These are phyloP conservation scores for Neotoxoptera formosana DNA, from an alignment of 1,140 invertebrate genomes.

Conservation along the genomic window DNA sequence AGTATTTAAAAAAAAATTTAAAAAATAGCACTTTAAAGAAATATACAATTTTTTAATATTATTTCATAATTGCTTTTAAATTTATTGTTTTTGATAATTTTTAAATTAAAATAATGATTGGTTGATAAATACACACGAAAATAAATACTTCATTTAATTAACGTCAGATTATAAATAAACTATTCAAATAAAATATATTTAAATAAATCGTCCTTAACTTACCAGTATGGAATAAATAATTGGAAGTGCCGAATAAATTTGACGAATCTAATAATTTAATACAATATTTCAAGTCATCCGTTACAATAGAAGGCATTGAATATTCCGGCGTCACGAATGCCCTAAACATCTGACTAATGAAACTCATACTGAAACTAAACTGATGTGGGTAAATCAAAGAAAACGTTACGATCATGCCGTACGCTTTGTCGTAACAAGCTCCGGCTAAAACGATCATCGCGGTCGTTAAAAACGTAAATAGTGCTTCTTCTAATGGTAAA, in stretches of 20 bases:
- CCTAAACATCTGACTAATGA: neutral
- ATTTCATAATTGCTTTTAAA: too few relatives aligned
- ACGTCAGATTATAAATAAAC: too few relatives aligned
- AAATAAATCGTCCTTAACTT: neutral
- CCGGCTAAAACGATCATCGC: neutral
- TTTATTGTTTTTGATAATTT: too few relatives aligned
- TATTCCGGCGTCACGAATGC: neutral
- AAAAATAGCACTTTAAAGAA: too few relatives aligned
- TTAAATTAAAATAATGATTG: too few relatives aligned
- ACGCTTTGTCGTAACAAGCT: neutral
- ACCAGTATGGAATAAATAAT: neutral
- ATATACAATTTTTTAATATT: too few relatives aligned
- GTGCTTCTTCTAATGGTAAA: slow-evolving; percentile 12
- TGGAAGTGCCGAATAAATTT: neutral
- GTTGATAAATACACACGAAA: too few relatives aligned
- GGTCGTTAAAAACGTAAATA: neutral
- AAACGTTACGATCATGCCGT: neutral
- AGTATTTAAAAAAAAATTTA: too few relatives aligned
- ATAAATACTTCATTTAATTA: too few relatives aligned
- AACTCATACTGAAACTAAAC: neutral
- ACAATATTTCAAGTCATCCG: neutral
- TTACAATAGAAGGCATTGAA: neutral
- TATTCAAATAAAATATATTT: too few relatives aligned
- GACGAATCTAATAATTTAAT: neutral
- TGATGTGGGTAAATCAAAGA: neutral